Evolutionary conservation across 2,888 invertebrate genomes (phyloP), one percentile per base, ranked within the genome.

Genomic region (Ephialtes manifestator): DNA sequence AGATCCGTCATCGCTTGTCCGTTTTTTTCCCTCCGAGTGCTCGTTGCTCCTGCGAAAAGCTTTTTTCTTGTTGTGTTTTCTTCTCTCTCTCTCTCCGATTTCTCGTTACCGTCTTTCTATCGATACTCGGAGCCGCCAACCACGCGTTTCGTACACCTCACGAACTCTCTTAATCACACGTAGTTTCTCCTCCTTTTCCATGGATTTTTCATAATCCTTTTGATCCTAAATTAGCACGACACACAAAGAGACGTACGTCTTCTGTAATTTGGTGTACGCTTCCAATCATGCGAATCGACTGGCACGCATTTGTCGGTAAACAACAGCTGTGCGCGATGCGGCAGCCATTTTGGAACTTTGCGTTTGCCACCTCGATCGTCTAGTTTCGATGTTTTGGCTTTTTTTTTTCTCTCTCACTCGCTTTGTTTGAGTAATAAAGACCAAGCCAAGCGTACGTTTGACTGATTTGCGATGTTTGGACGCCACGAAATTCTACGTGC

Each of bases 301-400:
- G 88, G 90, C 90, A 88, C 89, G 88, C 89, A 89, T 92, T 92
- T 92, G 92, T 93, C 89, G 90, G 91, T 93, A 93, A 93, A 93
- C 93, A 93, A 92, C 92, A 93, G 93, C 93, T 93, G 93, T 90
- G 89, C 89, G 86, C 85, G 81, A 85, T 72, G 77, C 84, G 81
- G 78, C 75, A 89, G 91, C 92, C 92, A 92, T 92, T 88, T 91
- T 92, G 87, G 53, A 81, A 48, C 68, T 84, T 82, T 58, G 43
- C 24, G 15, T 53, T 71, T 55, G 53, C 76, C 81, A 80, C 74
- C 75, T 76, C 70, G n/a, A 0, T 71, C 46, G 10, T 11, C 35
- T 65, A 4, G 39, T 20, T 15, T 11, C 3, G 28, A 35, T 13
- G 46, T 15, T 18, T 24, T 5, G n/a, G 8, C 43, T 51, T 51